Conservation (phyloP, 2,888 invertebrate species). For the Drosophila nr. fundita region DNA sequence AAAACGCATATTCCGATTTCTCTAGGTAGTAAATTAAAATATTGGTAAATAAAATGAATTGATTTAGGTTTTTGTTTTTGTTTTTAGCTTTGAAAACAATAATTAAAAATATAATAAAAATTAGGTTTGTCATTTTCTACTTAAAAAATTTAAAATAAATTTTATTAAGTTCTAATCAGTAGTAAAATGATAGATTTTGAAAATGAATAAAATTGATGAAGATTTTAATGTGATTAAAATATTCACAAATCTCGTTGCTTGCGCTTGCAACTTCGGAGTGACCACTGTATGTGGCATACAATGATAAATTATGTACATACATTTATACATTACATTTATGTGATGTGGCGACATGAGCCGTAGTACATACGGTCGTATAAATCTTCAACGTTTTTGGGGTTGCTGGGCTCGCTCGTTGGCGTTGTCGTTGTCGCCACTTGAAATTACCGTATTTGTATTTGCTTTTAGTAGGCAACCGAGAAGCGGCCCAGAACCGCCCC, state of each 20-base stretch:
- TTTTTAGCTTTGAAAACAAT: too few species aligned
- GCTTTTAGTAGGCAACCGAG: slow-evolving; percentile 54
- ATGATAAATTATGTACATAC: slow-evolving; percentile 22
- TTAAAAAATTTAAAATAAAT: not conserved
- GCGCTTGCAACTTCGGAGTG: not conserved
- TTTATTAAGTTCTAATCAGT: not conserved
- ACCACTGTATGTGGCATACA: slow-evolving; percentile 17
- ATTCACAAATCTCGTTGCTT: not conserved
- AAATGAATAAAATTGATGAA: not conserved
- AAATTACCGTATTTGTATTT: slow-evolving; percentile 69
- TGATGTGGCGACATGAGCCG: slow-evolving; percentile 32
- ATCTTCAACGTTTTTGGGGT: slow-evolving; percentile 59
- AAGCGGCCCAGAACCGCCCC: slow-evolving; percentile 41
- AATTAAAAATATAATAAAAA: not conserved
- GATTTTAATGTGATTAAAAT: not conserved
- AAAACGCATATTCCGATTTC: not conserved
- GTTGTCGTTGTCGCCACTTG: slow-evolving; percentile 54
- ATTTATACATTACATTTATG: slow-evolving; percentile 30
- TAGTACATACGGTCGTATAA: slow-evolving; percentile 41
- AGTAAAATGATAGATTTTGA: too few species aligned
- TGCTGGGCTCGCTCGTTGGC: slow-evolving; percentile 55
- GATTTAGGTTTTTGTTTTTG: too few species aligned
- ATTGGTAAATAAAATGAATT: too few species aligned
- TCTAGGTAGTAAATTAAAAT: too few species aligned
- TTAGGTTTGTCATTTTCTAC: not conserved